Percentiles rank a stretch among this genome's conserved stretches.
Evolutionary conservation across 1,140 invertebrate species (phyloP).

Genomic region (Lordiphosa mommai): DNA sequence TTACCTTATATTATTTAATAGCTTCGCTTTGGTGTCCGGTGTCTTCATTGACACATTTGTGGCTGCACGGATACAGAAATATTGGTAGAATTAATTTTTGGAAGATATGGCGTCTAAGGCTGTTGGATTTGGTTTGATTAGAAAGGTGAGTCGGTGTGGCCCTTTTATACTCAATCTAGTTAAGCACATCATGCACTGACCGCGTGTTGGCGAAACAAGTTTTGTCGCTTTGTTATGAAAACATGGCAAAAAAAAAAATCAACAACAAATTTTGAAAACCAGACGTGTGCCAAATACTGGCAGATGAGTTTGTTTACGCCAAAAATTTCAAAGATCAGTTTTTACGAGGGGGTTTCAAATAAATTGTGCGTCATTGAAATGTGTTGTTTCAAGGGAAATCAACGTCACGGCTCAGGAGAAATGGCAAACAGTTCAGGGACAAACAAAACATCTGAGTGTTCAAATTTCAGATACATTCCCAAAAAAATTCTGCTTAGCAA

Average conservation of each 20-base stretch:
- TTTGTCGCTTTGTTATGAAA: slow-evolving; percentile 26
- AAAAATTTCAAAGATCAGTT: not conserved
- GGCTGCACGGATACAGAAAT: slow-evolving; percentile 32
- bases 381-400: not conserved
- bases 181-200: slow-evolving; percentile 21
- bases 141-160: not conserved
- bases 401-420: slow-evolving; percentile 17
- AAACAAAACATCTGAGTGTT: not conserved
- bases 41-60: slow-evolving; percentile 78
- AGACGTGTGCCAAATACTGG: slow-evolving; percentile 3
- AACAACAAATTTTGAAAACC: not conserved
- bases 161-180: slow-evolving; percentile 29
- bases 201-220: slow-evolving; percentile 36
- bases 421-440: not conserved
- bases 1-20: slow-evolving; percentile 76
- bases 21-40: slow-evolving; percentile 76
- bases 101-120: slow-evolving; percentile 10
- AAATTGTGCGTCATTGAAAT: not conserved
- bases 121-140: slow-evolving; percentile 15
- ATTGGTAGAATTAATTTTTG: slow-evolving; percentile 1
- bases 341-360: not conserved
- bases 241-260: slow-evolving; percentile 1
- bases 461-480: too few species aligned
- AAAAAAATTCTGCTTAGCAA: too few species aligned
- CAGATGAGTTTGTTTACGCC: not conserved